Base-by-base conservation (phyloP, 2,113 vertebrate genomes). In the Echinops telfairi region DNA sequence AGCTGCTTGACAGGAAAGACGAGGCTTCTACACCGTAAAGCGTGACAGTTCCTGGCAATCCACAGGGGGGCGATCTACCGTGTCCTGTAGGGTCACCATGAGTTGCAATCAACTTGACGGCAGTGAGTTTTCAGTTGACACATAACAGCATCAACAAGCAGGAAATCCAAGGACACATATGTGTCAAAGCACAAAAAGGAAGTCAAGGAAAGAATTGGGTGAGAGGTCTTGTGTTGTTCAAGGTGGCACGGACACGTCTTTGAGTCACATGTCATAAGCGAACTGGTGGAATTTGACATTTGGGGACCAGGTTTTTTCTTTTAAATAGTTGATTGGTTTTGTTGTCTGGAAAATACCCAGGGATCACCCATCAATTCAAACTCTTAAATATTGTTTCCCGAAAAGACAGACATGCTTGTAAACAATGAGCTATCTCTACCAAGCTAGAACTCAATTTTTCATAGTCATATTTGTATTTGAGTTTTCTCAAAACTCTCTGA, bases 401-500 rank as follows among this genome's bases (percentile, higher is more conserved):
- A 80, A 94, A 85, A 15, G 33, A 57, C 14, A 92, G 84, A 88
- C 3, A 80, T 57, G 12, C 43, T 90, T 68, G 85, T 43, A 90
- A 89, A 76, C 83, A 71, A 89, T 85, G 60, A 89, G 53, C 66
- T 95, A 79, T 75, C 25, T 85, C 7, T 47, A 60, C 68, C 62
- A 90, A 75, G 53, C 62, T 94, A 90, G 78, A 92, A 90, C 68
- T 27, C 62, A 86, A 2, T 83, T 68, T 14, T 53, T 36, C 86
- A 87, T 25, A 71, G 73, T 5, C 22, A 78, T 73, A 53, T 86
- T 92, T 87, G 47, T 90, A 23, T 70, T 84, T 96, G 31, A 88
- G 47, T 87, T 71, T 91, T 87, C 89, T 86, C 87, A 80, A 95
- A 82, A n/a, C 70, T 94, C 84, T 89, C 76, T 94, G 75, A 85